Evolutionary conservation across 2,888 invertebrate genomes (phyloP).

Genomic region (Sinotaia quadrata): DNA sequence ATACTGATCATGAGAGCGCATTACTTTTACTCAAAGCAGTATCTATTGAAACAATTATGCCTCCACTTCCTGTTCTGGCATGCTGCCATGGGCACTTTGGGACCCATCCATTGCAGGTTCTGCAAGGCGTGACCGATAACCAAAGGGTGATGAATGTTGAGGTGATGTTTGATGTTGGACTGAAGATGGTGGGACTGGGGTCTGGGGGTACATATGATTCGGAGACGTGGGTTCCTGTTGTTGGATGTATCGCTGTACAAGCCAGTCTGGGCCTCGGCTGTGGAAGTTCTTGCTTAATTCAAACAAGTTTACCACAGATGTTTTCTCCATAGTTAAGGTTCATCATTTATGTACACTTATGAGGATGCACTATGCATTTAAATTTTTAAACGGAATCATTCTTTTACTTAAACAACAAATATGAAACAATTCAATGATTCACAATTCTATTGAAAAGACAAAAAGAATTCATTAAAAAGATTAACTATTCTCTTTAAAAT

Average conservation of each 20-base stretch:
- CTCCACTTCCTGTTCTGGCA: slow-evolving; percentile 29
- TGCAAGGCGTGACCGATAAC: slow-evolving; percentile 3
- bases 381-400: too few species aligned
- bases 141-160: neutral
- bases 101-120: slow-evolving; percentile 19
- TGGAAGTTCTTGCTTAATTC: slow-evolving; percentile 68
- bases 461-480: too few species aligned
- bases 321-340: slow-evolving; percentile 50
- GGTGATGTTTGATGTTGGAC: slow-evolving; percentile 28
- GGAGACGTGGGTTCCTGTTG: slow-evolving; percentile 55
- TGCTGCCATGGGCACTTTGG: slow-evolving; percentile 11
- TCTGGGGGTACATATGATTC: slow-evolving; percentile 45
- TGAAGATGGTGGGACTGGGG: slow-evolving; percentile 50
- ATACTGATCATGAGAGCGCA: too few species aligned
- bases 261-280: slow-evolving; percentile 59
- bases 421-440: too few species aligned
- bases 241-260: slow-evolving; percentile 65
- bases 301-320: slow-evolving; percentile 70
- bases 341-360: too few species aligned
- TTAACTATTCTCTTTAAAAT: too few species aligned
- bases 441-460: too few species aligned
- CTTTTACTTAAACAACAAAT: too few species aligned
- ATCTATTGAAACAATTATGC: too few species aligned
- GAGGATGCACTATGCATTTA: too few species aligned
- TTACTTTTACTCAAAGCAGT: too few species aligned